These are phyloP conservation scores for Zeus faber DNA, from an alignment of 2,113 vertebrate genomes.

Conservation along the genomic window DNA sequence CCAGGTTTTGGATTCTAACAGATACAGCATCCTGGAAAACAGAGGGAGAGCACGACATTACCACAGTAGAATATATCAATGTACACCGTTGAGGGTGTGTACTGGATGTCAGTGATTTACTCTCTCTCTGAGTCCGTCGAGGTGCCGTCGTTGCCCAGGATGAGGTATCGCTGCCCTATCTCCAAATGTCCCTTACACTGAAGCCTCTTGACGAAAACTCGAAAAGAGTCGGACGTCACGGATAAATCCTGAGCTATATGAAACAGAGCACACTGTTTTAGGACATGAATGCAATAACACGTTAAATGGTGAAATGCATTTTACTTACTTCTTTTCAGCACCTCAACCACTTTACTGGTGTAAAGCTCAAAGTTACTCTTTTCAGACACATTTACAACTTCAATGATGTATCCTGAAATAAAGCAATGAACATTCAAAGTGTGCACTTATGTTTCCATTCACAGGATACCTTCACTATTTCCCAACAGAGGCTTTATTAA, in stretches of 20 bases:
- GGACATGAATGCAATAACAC: neutral
- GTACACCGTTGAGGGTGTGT: neutral
- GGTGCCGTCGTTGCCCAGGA: constrained; percentile 74
- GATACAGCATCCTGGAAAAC: constrained; percentile 67
- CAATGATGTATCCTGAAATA: constrained; percentile 57
- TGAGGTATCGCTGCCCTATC: constrained; percentile 49
- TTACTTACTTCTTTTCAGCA: constrained; percentile 63
- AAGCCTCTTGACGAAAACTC: constrained; percentile 67
- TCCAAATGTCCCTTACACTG: constrained; percentile 65
- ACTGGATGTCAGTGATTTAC: constrained; percentile 50
- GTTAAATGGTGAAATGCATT: neutral
- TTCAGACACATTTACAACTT: constrained; percentile 42
- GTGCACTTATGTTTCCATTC: neutral
- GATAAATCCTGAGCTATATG: constrained; percentile 39
- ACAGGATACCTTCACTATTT: neutral
- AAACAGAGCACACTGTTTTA: neutral
- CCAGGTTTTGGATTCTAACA: constrained; percentile 73
- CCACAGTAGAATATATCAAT: neutral
- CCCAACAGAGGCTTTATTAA: too few relatives aligned
- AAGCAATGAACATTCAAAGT: neutral
- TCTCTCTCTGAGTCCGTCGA: constrained; percentile 57
- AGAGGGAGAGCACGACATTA: neutral
- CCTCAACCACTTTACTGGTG: constrained; percentile 20
- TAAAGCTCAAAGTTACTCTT: constrained; percentile 70
- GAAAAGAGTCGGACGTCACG: constrained; percentile 20